Base-by-base conservation (phyloP, 92 coral and sea anemone genomes). In the Zoanthus sansibaricus region DNA sequence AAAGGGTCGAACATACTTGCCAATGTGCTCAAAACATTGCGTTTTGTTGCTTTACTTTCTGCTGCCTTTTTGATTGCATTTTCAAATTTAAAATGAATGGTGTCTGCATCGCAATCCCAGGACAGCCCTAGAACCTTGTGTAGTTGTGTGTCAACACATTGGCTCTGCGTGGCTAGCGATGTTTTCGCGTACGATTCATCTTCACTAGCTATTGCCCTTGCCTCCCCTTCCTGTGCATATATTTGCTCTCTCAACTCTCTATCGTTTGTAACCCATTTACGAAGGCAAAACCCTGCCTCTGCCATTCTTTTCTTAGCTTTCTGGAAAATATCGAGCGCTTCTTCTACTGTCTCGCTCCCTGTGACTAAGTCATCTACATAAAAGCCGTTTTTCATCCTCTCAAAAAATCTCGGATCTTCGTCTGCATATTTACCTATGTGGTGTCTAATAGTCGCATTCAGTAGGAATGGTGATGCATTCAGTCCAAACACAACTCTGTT, bases 361-460 rank as follows among this genome's bases (percentile, higher is more conserved):
- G 88, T 33, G 45, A 79, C 88, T 17, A 87, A 64, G 72, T 91
- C 94, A 21, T 91, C 83, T 17, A 91, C 87, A 18, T 91, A 92
- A 15, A 92, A 62, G 0, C 78, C 15, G 7, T 71, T 49, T 11
- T 58, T 18, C 77, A 91, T 48, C 33, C 79, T 72, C 18, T 46
- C 51, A n/a, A 83, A 88, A 83, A 91, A 91, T 21, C 61, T n/a
- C 13, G 86, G 89, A 45, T 91, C 93, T 6, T 18, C 67, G 11
- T 67, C 80, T 32, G 37, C 56, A 56, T 79, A 91, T 18, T 25
- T 82, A 18, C 45, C 79, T 14, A 90, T 51, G 70, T 86, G 91
- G 75, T 84, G 73, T 17, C 86, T 59, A 15, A 89, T 18, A 1
- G 88, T 90, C 14, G 66, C 94, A 68, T 91, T 91, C 31, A 91